Conservation (phyloP, 2,888 invertebrate species). For the Drosophila nr. perissopoda region DNA sequence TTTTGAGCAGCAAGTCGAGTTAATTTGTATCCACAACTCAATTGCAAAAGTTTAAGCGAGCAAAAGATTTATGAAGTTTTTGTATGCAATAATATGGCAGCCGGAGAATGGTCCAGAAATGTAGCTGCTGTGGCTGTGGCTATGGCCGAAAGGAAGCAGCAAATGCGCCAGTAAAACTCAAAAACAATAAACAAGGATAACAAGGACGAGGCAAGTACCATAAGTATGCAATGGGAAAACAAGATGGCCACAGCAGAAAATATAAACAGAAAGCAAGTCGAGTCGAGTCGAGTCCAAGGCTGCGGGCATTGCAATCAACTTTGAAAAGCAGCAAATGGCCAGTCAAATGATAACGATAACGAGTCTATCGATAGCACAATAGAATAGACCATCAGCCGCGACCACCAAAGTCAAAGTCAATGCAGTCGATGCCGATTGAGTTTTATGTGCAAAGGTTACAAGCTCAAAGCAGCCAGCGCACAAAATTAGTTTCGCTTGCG, state of each 20-base stretch:
- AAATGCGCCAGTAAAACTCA: slow-evolving; percentile 28
- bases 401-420: slow-evolving; percentile 21
- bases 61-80: slow-evolving; percentile 80
- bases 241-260: slow-evolving; percentile 1
- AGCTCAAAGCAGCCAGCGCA: slow-evolving; percentile 25
- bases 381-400: neutral
- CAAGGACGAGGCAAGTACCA: slow-evolving; percentile 30
- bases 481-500: slow-evolving; percentile 74
- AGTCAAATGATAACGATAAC: slow-evolving; percentile 75
- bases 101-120: slow-evolving; percentile 5
- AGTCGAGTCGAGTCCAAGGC: slow-evolving; percentile 33
- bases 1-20: slow-evolving; percentile 76
- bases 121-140: neutral
- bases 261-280: slow-evolving; percentile 7
- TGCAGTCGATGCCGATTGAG: slow-evolving; percentile 55
- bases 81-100: slow-evolving; percentile 72
- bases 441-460: slow-evolving; percentile 58
- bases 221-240: slow-evolving; percentile 39
- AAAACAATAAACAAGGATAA: slow-evolving; percentile 62
- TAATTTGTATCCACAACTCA: slow-evolving; percentile 81
- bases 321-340: slow-evolving; percentile 76
- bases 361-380: slow-evolving; percentile 55
- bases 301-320: slow-evolving; percentile 75
- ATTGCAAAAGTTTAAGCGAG: slow-evolving; percentile 78
- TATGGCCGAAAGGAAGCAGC: slow-evolving; percentile 6